A percentile compares a stretch with the other conserved stretches of the same genome.
These are phyloP conservation scores for Odontocolon sp. DNA, from an alignment of 2,888 invertebrate genomes.

Conservation along the genomic window DNA sequence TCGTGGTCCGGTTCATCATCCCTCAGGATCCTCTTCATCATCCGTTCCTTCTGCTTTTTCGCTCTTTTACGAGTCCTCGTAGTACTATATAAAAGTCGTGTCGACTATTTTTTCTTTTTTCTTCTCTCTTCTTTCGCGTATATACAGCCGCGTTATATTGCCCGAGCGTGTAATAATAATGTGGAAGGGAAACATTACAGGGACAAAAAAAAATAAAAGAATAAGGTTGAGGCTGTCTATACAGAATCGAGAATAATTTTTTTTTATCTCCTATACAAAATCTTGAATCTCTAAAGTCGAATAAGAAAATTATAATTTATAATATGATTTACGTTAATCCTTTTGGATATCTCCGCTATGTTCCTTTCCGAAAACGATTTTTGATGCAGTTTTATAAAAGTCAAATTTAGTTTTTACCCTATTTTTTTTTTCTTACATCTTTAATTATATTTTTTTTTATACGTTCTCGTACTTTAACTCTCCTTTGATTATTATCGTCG, in stretches of 20 bases:
- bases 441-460: no score
- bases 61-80: conserved; percentile 64
- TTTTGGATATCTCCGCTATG: no score
- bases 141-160: not conserved
- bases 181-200: conserved; percentile 42
- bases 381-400: no score
- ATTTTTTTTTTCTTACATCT: no score
- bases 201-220: not conserved
- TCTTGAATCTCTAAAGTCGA: not conserved
- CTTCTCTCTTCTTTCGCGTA: not conserved
- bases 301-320: not conserved
- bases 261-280: not conserved
- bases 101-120: conserved; percentile 23
- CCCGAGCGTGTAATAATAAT: conserved; percentile 37
- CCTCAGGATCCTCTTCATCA: conserved; percentile 36
- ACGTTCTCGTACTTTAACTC: no score
- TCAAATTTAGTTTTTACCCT: no score
- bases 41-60: conserved; percentile 2
- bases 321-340: no score
- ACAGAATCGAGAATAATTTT: not conserved
- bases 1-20: conserved; percentile 42
- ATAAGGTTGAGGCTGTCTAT: conserved; percentile 37
- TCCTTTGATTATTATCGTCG: no score
- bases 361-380: no score
- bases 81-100: conserved; percentile 56